A percentile compares a stretch with the other conserved stretches of the same genome.
Conservation (phyloP, 2,797 vertebrate species). For the Danio tinwini region DNA sequence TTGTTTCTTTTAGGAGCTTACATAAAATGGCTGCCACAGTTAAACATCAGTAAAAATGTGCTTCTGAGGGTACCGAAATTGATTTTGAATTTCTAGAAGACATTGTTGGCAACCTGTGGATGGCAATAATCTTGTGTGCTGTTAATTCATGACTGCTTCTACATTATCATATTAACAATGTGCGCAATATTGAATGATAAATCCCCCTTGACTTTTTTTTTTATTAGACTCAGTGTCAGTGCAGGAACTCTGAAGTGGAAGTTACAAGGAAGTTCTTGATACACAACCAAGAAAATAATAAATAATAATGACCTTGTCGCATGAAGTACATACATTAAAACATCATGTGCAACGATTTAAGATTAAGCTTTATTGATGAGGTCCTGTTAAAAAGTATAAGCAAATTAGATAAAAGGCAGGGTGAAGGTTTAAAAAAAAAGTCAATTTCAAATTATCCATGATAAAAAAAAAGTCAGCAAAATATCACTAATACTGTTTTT, state of each 20-base stretch:
- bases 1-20: conserved; percentile 50
- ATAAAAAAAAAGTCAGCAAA: too few relatives aligned
- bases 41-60: conserved; percentile 23
- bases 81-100: background rate
- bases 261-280: conserved; percentile 4
- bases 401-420: too few relatives aligned
- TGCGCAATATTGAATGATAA: conserved; percentile 18
- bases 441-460: too few relatives aligned
- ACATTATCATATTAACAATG: background rate
- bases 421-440: too few relatives aligned
- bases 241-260: conserved; percentile 41
- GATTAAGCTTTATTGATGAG: too few relatives aligned
- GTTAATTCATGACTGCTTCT: conserved; percentile 5
- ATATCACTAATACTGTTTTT: too few relatives aligned
- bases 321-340: conserved; percentile 12
- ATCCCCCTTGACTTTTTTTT: background rate
- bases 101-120: background rate
- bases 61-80: conserved; percentile 8
- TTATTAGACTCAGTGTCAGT: background rate
- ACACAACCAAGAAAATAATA: conserved; percentile 31
- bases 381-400: too few relatives aligned
- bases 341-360: background rate
- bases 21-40: conserved; percentile 84
- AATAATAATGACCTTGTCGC: background rate
- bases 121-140: background rate